These are phyloP conservation scores for Nycticebus coucang DNA, from an alignment of 2,113 vertebrate genomes.

Conservation along the genomic window DNA sequence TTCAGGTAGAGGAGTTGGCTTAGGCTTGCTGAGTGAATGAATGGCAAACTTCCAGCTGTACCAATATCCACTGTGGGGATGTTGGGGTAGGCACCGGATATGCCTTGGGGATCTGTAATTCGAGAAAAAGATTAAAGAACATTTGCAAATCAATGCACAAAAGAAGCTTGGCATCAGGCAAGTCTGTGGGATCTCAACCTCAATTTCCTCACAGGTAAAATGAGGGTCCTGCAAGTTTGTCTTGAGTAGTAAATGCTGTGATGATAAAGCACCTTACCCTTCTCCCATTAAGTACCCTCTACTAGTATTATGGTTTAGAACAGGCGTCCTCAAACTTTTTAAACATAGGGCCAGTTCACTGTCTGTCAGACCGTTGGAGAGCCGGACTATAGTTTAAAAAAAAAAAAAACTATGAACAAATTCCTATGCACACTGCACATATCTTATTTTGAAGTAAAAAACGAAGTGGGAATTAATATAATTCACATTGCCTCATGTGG, in stretches of 20 bases:
- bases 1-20: background rate
- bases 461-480: too few relatives aligned
- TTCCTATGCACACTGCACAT: too few relatives aligned
- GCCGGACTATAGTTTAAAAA: too few relatives aligned
- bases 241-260: background rate
- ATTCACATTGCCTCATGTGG: too few relatives aligned
- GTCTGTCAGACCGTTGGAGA: too few relatives aligned
- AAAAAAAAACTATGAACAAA: too few relatives aligned
- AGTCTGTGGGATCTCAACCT: background rate
- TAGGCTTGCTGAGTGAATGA: background rate
- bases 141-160: slow-evolving; percentile 10
- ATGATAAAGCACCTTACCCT: background rate
- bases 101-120: background rate
- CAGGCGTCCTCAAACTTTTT: too few relatives aligned
- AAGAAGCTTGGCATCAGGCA: background rate
- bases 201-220: background rate
- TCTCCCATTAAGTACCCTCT: background rate
- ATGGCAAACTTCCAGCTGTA: background rate
- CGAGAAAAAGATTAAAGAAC: background rate
- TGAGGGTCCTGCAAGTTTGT: background rate
- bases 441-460: too few relatives aligned
- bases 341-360: too few relatives aligned
- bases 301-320: background rate
- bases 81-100: background rate
- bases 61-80: background rate